phyloP scores from a whole-genome alignment of 2,113 vertebrate genomes.

The Struthio camelus region DNA sequence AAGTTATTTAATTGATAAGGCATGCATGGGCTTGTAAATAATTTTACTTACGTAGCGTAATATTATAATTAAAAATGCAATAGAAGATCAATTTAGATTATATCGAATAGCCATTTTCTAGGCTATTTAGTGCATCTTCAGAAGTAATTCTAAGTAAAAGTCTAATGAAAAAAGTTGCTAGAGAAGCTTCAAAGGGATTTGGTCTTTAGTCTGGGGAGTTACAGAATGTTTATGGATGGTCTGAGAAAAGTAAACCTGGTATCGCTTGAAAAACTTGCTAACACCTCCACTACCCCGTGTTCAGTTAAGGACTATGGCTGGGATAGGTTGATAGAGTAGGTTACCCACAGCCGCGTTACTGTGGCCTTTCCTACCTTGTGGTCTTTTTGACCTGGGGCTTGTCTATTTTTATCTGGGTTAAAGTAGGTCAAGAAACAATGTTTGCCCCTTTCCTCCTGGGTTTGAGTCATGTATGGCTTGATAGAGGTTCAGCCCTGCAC shows the following conservation, averaged over 20 bases:
- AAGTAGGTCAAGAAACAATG: background rate
- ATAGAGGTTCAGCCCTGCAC: rapidly evolving
- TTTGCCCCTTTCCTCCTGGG: background rate
- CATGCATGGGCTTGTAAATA: rapidly evolving
- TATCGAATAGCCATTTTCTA: background rate
- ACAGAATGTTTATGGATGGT: background rate
- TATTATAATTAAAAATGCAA: background rate
- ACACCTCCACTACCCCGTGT: background rate
- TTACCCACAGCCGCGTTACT: background rate
- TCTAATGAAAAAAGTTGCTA: background rate
- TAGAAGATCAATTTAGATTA: background rate
- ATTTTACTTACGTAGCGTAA: background rate
- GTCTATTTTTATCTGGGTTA: background rate
- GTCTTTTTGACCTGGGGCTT: background rate
- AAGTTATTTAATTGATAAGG: background rate
- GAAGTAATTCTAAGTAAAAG: background rate
- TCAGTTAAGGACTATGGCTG: background rate
- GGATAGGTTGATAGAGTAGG: background rate
- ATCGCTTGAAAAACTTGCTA: background rate
- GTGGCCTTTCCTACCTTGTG: background rate
- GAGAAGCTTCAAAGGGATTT: background rate
- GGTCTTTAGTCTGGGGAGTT: background rate
- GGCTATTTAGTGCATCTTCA: background rate
- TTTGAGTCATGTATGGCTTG: background rate
- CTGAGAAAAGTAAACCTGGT: background rate